Evolutionary conservation across 2,888 invertebrate species (phyloP), one percentile per base, ranked within the genome.

Genomic region (Aphidoletes aphidimyza): DNA sequence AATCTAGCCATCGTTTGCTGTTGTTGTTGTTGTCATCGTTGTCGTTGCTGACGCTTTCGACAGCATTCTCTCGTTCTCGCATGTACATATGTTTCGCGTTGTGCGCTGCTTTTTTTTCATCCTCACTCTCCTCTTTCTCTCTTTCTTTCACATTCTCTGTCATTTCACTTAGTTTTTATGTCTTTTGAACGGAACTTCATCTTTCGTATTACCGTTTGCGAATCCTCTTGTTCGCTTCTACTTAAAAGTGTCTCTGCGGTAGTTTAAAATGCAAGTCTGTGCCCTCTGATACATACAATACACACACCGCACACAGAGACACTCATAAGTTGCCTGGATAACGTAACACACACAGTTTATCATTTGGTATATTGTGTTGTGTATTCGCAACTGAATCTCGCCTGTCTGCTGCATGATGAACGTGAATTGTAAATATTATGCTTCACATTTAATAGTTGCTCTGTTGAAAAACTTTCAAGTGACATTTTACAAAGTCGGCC

Each of bases 91-190:
- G 69, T 69, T 34, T 69, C 8, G 34, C 69, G 11, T 54, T 54
- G 54, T n/a, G n/a, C n/a, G n/a, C n/a, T n/a, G n/a, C n/a, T n/a
- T n/a, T n/a, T n/a, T n/a, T n/a, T n/a, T n/a, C n/a, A 54, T 54
- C n/a, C 14, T 26, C 22, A 26, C 5, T 3, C 17, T 8, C 19
- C 69, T 69, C 30, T 26, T 14, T 69, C 34, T 30, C 30, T 30
- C 30, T 69, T 2, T 69, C 22, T 2, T 26, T 54, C 3, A 5
- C 54, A 3, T 5, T 6, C 5, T 54, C 22, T 2, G 17, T 34
- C 69, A 69, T 69, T 69, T 69, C 69, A 69, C 69, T 69, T 34
- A 69, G 69, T 69, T 69, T 69, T 69, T 69, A 69, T 69, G 69
- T 69, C 69, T 69, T 69, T 69, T 69, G 69, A 17, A 30, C 34